Conservation (phyloP, 2,113 vertebrate genomes). For the Paradisaea rubra region DNA sequence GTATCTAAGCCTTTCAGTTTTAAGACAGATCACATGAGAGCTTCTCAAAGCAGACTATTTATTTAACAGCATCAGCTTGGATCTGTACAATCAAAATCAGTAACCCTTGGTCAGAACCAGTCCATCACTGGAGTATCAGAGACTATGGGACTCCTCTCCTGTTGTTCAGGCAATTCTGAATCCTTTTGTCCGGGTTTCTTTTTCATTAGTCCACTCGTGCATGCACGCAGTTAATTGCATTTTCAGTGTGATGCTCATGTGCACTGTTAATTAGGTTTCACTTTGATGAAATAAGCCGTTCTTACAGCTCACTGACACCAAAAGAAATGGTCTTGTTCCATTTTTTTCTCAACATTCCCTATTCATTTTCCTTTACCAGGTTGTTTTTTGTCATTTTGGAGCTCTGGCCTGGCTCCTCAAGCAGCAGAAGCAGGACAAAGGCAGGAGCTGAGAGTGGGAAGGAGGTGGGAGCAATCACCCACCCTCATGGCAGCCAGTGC, state of each 20-base stretch:
- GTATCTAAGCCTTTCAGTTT: constrained; percentile 15
- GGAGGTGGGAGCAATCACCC: background rate
- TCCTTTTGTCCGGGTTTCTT: background rate
- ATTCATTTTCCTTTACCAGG: background rate
- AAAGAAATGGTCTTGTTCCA: background rate
- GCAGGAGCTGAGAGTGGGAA: background rate
- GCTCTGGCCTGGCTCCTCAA: background rate
- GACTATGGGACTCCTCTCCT: background rate
- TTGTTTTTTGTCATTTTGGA: constrained; percentile 9
- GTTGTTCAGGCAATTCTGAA: background rate
- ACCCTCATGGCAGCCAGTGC: background rate
- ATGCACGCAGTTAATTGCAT: constrained; percentile 24
- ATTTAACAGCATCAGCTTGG: background rate
- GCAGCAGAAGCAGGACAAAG: constrained; percentile 15
- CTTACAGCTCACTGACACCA: constrained; percentile 33
- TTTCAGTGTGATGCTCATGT: background rate
- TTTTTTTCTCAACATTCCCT: background rate
- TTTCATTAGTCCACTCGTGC: constrained; percentile 3
- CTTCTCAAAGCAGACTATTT: background rate
- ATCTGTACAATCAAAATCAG: background rate
- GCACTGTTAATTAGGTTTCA: constrained; percentile 34
- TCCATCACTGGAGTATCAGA: background rate
- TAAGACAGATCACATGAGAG: background rate
- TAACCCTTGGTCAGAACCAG: background rate
- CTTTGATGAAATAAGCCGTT: constrained; percentile 39